Percentiles rank a stretch among this genome's conserved stretches.
These are phyloP conservation scores for Bradypodion pumilum DNA, from an alignment of 2,797 vertebrate species.

Conservation along the genomic window DNA sequence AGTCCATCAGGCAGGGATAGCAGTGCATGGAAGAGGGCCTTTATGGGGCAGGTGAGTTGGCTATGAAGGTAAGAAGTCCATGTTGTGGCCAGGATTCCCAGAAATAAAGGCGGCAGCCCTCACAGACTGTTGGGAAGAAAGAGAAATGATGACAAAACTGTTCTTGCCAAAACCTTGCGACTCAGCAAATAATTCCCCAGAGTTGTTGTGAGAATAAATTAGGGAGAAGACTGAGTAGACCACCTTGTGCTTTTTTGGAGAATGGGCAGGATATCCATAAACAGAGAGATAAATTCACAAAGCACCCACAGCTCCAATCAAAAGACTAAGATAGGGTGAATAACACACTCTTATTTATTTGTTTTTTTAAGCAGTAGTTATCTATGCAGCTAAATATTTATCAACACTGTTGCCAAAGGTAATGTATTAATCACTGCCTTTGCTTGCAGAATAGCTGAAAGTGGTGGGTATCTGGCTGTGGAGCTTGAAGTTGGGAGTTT, in stretches of 20 bases:
- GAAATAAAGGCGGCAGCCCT: slow-evolving; percentile 63
- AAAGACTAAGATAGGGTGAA: not conserved
- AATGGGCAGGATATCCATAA: not conserved
- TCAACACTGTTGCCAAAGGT: not conserved
- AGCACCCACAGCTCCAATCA: not conserved
- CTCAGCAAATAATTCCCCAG: not conserved
- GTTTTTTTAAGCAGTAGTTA: not conserved
- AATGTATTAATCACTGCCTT: not conserved
- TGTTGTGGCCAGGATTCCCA: slow-evolving; percentile 59
- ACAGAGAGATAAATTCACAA: not conserved
- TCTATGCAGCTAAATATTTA: not conserved
- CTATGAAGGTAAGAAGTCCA: slow-evolving; percentile 58
- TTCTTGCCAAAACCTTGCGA: too few species aligned
- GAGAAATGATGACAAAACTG: not conserved
- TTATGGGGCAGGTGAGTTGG: slow-evolving; percentile 60
- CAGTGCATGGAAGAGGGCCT: slow-evolving; percentile 67
- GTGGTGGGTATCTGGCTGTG: too few species aligned
- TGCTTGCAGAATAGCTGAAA: not conserved
- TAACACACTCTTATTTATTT: not conserved
- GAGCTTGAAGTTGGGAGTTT: too few species aligned
- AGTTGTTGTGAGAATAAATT: not conserved
- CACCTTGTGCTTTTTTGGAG: not conserved
- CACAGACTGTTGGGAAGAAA: slow-evolving; percentile 49
- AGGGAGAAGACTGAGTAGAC: too few species aligned
- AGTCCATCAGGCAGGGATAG: slow-evolving; percentile 78